Base-by-base conservation (phyloP, 2,888 invertebrate genomes). In the Chromoteleia sp. region DNA sequence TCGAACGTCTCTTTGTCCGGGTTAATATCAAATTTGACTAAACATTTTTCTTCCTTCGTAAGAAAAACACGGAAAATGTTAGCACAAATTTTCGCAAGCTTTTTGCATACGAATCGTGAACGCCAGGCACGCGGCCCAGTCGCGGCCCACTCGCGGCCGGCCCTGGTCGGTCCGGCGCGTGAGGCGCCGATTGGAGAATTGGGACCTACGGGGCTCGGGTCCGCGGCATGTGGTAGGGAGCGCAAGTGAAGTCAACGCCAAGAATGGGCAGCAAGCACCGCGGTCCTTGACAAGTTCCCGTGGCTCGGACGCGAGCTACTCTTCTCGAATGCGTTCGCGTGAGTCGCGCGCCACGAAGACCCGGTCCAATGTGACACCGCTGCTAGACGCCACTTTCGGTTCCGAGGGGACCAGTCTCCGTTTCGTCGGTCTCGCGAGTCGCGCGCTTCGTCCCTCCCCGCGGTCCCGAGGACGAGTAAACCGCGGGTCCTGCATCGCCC, bases 171-270 rank as follows among this genome's bases (percentile, higher is more conserved):
- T 12, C 8, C 21, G 50, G 6, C 41, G 43, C 54, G 54, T 61
- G 56, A 36, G 56, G 10, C 33, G 43, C 43, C 76, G 78, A 81
- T 83, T 83, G 78, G 83, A 68, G 79, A 63, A 73, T 73, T 65
- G 30, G 33, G 50, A 4, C 21, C 45, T 41, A 30, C 25, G 67
- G 65, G 56, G 12, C 43, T 50, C 36, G 63, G 50, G 21, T 8
- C 21, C 48, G 65, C 19, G 17, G 3, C 7, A n/a, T n/a, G 30
- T 81, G 71, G 83, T 80, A 77, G 83, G 83, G 83, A 82, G 90
- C 90, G 91, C 90, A 91, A 91, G 91, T 90, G 89, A 91, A 87
- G 86, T 85, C 85, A 88, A 85, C 88, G 86, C 91, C 91, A 91
- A 91, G 91, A 91, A 91, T 91, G 91, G 91, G 84, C 90, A 90